Conservation (phyloP, 2,797 vertebrate species). For the Nyctibius grandis region DNA sequence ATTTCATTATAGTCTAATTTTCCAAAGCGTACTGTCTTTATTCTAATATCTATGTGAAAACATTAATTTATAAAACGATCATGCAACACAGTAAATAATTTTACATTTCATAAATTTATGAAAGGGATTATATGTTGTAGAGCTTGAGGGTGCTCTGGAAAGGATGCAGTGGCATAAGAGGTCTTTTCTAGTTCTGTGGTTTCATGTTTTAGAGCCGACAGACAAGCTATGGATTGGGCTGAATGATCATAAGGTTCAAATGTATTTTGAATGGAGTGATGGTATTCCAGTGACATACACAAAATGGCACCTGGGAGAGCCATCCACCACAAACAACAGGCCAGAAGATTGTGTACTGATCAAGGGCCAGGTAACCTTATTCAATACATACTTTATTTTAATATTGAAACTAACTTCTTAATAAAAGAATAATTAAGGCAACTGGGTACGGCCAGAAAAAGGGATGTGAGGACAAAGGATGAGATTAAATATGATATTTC, state of each 20-base stretch:
- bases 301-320: constrained; percentile 85
- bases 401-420: background rate
- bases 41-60: background rate
- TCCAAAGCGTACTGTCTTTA: background rate
- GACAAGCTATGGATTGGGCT: constrained; percentile 91
- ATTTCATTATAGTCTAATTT: background rate
- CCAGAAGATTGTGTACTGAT: constrained; percentile 91
- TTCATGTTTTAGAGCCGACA: constrained; percentile 65
- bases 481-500: background rate
- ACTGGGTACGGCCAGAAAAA: background rate
- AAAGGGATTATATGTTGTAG: background rate
- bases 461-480: background rate
- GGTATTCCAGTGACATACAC: constrained; percentile 83
- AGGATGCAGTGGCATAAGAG: background rate
- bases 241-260: constrained; percentile 82
- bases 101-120: background rate
- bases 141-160: background rate
- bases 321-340: constrained; percentile 81
- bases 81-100: background rate
- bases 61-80: background rate
- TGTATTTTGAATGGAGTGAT: constrained; percentile 93
- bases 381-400: background rate
- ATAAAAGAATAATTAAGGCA: background rate
- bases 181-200: background rate
- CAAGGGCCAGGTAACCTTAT: constrained; percentile 80